Evolutionary conservation across 2,797 vertebrate genomes (phyloP).

Genomic region (Okamejei kenojei): DNA sequence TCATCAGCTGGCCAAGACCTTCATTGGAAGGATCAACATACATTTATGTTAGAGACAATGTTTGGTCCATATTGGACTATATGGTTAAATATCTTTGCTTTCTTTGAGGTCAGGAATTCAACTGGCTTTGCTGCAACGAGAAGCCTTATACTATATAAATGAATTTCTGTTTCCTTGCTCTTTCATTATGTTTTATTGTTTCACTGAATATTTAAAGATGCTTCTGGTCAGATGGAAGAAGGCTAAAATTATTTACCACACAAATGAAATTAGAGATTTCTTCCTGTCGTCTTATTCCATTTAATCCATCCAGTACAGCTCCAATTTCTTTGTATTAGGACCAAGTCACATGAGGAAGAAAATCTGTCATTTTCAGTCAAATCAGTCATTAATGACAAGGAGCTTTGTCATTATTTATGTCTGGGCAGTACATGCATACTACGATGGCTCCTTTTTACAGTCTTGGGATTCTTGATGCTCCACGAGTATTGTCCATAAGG

Average conservation of each 20-base stretch:
- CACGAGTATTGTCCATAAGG: not conserved
- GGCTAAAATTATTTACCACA: not conserved
- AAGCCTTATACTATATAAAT: not conserved
- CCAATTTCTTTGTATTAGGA: not conserved
- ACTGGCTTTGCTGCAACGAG: not conserved
- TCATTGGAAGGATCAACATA: not conserved
- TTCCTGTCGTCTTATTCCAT: not conserved
- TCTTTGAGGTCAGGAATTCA: not conserved
- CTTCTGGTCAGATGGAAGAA: not conserved
- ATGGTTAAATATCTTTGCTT: not conserved
- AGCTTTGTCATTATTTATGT: not conserved
- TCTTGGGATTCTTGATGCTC: not conserved
- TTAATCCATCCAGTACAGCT: not conserved
- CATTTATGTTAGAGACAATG: not conserved
- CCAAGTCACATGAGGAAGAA: not conserved
- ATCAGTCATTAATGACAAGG: not conserved
- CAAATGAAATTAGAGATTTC: not conserved
- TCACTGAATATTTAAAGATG: not conserved
- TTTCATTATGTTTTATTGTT: not conserved
- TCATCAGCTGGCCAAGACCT: not conserved
- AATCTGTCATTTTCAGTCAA: not conserved
- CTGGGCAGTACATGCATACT: not conserved
- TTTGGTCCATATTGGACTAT: not conserved
- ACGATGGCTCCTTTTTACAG: not conserved
- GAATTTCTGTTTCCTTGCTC: not conserved